These are phyloP conservation scores for Bubalus kerabau DNA, from an alignment of 2,113 vertebrate genomes.

Conservation along the genomic window DNA sequence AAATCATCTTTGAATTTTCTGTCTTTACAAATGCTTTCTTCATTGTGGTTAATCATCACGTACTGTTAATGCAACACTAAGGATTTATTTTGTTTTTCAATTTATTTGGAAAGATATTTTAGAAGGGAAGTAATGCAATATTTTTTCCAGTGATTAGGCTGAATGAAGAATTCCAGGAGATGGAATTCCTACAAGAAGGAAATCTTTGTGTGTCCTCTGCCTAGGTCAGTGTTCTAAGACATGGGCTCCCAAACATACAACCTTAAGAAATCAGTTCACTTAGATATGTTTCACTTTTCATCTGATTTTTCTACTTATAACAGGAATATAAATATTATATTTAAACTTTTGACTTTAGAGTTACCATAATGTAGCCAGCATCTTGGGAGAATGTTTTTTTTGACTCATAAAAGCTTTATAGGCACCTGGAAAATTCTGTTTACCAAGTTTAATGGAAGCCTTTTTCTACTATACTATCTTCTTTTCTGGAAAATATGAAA, in stretches of 20 bases:
- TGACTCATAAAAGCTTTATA: background rate
- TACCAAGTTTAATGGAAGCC: background rate
- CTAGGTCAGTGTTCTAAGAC: background rate
- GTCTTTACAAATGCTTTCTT: background rate
- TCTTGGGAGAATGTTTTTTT: background rate
- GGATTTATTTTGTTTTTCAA: background rate
- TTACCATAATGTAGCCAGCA: background rate
- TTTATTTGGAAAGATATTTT: constrained; percentile 9
- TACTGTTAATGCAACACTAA: background rate
- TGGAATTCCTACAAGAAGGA: background rate
- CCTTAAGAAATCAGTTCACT: background rate
- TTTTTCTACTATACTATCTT: background rate
- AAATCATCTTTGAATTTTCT: background rate
- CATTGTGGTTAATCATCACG: background rate
- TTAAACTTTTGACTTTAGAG: background rate
- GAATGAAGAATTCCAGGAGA: background rate
- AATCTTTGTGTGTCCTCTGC: background rate
- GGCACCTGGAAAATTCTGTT: background rate
- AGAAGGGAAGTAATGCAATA: background rate
- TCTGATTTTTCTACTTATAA: background rate
- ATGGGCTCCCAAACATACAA: fast-evolving
- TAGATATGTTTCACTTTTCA: background rate
- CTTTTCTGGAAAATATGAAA: background rate
- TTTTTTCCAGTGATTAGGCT: background rate
- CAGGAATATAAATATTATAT: background rate